phyloP scores from a whole-genome alignment of 64 coral and sea anemone species.

The Trachythela sp. region DNA sequence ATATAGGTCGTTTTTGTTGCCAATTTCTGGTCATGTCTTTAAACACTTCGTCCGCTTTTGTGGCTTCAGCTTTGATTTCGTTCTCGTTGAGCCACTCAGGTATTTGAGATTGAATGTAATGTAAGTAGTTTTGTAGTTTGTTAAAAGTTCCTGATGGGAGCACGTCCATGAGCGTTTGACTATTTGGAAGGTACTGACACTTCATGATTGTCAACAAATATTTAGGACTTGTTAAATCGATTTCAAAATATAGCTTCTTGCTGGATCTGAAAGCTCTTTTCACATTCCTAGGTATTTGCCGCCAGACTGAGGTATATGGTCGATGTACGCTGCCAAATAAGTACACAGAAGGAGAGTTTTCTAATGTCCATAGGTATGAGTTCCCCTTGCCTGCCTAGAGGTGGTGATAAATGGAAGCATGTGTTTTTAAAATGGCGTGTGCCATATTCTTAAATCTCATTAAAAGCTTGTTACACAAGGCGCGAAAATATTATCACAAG shows the following conservation, averaged over 20 bases:
- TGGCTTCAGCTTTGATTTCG: not conserved
- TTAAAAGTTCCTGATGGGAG: not conserved
- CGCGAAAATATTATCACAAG: too few relatives aligned
- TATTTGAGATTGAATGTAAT: not conserved
- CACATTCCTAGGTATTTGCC: not conserved
- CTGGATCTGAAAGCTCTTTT: not conserved
- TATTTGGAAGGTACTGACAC: not conserved
- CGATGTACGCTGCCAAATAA: conserved; percentile 11
- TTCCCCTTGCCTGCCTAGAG: not conserved
- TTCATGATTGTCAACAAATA: not conserved
- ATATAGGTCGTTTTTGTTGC: not conserved
- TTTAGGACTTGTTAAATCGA: not conserved
- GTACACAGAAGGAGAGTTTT: not conserved
- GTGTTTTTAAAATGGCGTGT: not conserved
- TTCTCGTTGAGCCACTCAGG: not conserved
- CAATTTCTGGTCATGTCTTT: not conserved
- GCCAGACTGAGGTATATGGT: conserved; percentile 3
- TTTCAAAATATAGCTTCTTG: not conserved
- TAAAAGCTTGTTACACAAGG: too few relatives aligned
- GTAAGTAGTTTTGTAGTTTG: not conserved
- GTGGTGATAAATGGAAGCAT: not conserved
- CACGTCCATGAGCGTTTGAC: not conserved
- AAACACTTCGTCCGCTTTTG: not conserved
- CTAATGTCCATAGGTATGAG: not conserved
- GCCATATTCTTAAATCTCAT: not conserved